Evolutionary conservation across 2,888 invertebrate genomes (phyloP), one percentile per base, ranked within the genome.

Genomic region (Eilema caniola): DNA sequence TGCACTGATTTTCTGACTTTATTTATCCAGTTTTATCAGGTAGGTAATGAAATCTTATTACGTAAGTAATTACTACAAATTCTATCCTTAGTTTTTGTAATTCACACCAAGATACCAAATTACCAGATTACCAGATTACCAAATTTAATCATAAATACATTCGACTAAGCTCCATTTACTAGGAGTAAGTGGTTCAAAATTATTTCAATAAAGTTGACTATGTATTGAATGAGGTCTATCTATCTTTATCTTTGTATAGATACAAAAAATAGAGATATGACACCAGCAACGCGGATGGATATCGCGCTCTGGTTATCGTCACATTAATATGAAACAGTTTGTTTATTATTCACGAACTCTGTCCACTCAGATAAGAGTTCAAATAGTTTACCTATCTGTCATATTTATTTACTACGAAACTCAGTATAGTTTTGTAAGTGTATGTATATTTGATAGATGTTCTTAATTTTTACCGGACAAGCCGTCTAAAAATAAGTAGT

Each of bases 1-100:
- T 74, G 73, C 66, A 79, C 71, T 76, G 71, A 75, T 77, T 82
- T 74, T 75, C 73, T 74, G 82, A 79, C 77, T 77, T 77, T 67
- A 57, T 70, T 65, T 57, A n/a, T 47, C 7, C 20, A 1, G 24
- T 10, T 25, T 16, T 59, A n/a, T n/a, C 8, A n/a, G n/a, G 20
- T 53, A n/a, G n/a, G 20, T 53, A 53, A 59, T 59, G 57, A 59
- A 59, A 31, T 61, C 25, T 61, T 31, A 61, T 28, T 61, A 61
- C n/a, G 10, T 10, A n/a, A 33, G 7, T 61, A 61, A 20, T 33
- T 53, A 53, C 7, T 53, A n/a, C n/a, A 8, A 53, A n/a, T 53
- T 53, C 7, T 47, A 20, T 20, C 0, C 20, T 14, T 20, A 47
- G 7, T 53, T 53, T 47, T 47, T 8, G n/a, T 53, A n/a, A n/a